phyloP scores from a whole-genome alignment of 1,140 invertebrate species.

The Ladona fulva region DNA sequence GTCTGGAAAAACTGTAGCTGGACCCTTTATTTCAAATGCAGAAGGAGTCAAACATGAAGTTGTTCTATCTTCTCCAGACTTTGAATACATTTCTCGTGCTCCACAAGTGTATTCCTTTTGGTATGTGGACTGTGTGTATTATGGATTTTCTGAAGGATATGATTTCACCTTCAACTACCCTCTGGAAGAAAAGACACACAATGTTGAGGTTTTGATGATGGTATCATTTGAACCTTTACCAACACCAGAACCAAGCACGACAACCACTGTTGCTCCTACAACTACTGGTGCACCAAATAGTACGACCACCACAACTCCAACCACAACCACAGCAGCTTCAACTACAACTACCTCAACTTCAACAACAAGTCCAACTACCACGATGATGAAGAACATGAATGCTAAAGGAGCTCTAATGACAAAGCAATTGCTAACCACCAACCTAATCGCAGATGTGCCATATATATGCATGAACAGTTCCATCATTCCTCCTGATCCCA shows the following conservation, averaged over 20 bases:
- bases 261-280: constrained; percentile 48
- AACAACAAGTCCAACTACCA: constrained; percentile 30
- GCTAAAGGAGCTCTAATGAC: no score
- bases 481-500: constrained; percentile 48
- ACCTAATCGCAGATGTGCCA: constrained; percentile 29
- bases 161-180: constrained; percentile 53
- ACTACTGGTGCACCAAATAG: constrained; percentile 31
- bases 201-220: constrained; percentile 58
- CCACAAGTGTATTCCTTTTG: constrained; percentile 57
- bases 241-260: constrained; percentile 47
- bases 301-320: constrained; percentile 40
- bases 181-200: constrained; percentile 45
- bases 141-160: constrained; percentile 51
- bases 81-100: constrained; percentile 46
- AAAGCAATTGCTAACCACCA: no score
- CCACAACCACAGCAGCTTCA: constrained; percentile 35
- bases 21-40: constrained; percentile 51
- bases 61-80: constrained; percentile 47
- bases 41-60: constrained; percentile 47
- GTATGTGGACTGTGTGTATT: constrained; percentile 66
- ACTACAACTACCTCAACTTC: constrained; percentile 35
- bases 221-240: constrained; percentile 53
- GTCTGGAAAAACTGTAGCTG: constrained; percentile 42
- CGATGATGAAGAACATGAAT: no score
- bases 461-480: constrained; percentile 51